Evolutionary conservation across 2,113 vertebrate species (phyloP), one percentile per base, ranked within the genome.

Genomic region (Balaeniceps rex): DNA sequence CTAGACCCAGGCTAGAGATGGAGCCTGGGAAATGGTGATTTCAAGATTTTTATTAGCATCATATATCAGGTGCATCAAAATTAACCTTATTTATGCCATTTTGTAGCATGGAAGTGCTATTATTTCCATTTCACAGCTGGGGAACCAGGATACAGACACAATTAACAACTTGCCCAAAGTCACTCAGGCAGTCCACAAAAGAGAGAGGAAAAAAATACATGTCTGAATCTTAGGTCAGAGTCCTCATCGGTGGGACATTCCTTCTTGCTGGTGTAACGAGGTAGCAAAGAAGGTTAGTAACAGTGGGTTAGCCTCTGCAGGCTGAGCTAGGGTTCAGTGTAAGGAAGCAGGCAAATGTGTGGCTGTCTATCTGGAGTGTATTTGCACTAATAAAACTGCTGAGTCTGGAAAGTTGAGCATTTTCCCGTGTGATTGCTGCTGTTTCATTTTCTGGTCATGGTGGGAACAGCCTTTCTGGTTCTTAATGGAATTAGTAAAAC

Each of bases 401-500:
- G 96, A 96, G 83, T 96, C 85, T 88, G 95, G 83, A 92, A 96
- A 97, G 64, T 11, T 75, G 88, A 93, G 38, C 46, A 70, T 96
- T 97, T 97, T 97, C 95, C 95, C 93, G 28, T 97, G 96, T 96
- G 94, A 96, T 93, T 94, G 83, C 87, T 95, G 91, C 81, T 83
- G 78, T 80, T 96, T 93, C 84, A 85, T 95, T 97, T 96, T 97
- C 94, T 96, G 94, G 95, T 94, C 81, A 74, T 95, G 93, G 94
- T 97, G 94, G 87, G 89, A 97, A 94, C 88, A 70, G 94, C 49
- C 93, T 97, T 96, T 97, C 97, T 97, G 94, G 87, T 96, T 97
- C 93, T 96, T 96, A 95, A 89, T 94, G 87, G 94, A 95, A 95
- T 96, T 96, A 97, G 94, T 90, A 74, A 96, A 93, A 95, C 78